A percentile compares a stretch with the other conserved stretches of the same genome.
phyloP scores from a whole-genome alignment of 2,797 vertebrate species.

The Neosilurus hyrtlii region DNA sequence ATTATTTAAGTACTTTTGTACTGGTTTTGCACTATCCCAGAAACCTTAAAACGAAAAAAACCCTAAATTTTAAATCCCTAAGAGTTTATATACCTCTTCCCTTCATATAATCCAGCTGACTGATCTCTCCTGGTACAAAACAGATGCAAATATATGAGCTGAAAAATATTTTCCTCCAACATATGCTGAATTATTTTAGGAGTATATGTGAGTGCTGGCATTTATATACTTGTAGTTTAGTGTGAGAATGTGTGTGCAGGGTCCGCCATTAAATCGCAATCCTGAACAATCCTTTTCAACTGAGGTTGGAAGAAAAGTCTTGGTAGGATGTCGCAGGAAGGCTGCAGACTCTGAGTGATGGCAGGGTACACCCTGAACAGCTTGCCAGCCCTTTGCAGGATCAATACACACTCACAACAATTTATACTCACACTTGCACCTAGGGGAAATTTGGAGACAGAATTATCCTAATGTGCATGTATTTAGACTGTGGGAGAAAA shows the following conservation, averaged over 20 bases:
- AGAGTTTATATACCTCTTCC: neutral
- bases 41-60: neutral
- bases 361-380: too few relatives aligned
- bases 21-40: neutral
- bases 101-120: slow-evolving; percentile 1
- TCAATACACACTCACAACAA: too few relatives aligned
- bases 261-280: neutral
- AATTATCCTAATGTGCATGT: too few relatives aligned
- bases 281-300: neutral
- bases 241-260: slow-evolving; percentile 2
- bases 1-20: neutral
- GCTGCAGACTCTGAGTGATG: too few relatives aligned
- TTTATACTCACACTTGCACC: too few relatives aligned
- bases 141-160: slow-evolving; percentile 51
- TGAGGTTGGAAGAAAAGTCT: slow-evolving; percentile 37
- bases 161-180: slow-evolving; percentile 26
- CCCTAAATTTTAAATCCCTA: neutral
- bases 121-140: slow-evolving; percentile 19
- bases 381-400: too few relatives aligned
- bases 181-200: slow-evolving; percentile 24
- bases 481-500: too few relatives aligned
- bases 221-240: slow-evolving; percentile 12
- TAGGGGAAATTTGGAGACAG: too few relatives aligned
- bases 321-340: slow-evolving; percentile 44
- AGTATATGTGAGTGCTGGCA: slow-evolving; percentile 12